Percentiles rank a stretch among this genome's conserved stretches.
phyloP scores from a whole-genome alignment of 2,888 invertebrate species.

The Acrobasis consociella region DNA sequence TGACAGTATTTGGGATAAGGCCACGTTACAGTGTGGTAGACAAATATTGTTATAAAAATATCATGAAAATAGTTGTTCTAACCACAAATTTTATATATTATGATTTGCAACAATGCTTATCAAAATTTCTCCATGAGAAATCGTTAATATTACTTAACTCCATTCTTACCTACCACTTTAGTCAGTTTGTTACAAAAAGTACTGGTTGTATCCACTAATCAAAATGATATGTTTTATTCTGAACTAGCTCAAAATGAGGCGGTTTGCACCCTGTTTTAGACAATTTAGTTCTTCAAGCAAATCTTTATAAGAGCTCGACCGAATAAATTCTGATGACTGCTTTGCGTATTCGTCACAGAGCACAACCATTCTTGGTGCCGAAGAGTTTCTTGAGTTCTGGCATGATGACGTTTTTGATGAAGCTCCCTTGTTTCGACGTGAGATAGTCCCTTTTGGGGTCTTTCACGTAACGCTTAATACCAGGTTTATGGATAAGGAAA shows the following conservation, averaged over 20 bases:
- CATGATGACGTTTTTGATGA: constrained; percentile 90
- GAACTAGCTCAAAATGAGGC: not conserved
- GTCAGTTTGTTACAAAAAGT: not conserved
- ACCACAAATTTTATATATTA: not conserved
- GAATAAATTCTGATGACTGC: constrained; percentile 22
- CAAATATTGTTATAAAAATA: not conserved
- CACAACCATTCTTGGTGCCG: constrained; percentile 90
- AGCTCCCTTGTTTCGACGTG: constrained; percentile 89
- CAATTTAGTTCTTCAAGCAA: not conserved
- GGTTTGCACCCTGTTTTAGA: constrained; percentile 7
- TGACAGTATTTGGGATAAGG: too few species aligned
- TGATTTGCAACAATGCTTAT: not conserved
- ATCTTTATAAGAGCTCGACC: not conserved
- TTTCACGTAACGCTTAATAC: constrained; percentile 92
- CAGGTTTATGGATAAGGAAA: constrained; percentile 96
- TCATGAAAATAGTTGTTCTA: not conserved
- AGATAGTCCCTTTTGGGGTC: constrained; percentile 89
- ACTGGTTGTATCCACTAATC: not conserved
- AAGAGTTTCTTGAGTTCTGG: constrained; percentile 93
- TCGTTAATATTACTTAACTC: not conserved
- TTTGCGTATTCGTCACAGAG: constrained; percentile 80
- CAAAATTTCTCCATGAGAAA: not conserved
- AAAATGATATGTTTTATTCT: constrained; percentile 13
- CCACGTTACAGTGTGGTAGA: not conserved
- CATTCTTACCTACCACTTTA: not conserved